Percentiles rank a stretch among this genome's conserved stretches.
Evolutionary conservation across 2,113 vertebrate genomes (phyloP).

Genomic region (Sapayoa aenigma): DNA sequence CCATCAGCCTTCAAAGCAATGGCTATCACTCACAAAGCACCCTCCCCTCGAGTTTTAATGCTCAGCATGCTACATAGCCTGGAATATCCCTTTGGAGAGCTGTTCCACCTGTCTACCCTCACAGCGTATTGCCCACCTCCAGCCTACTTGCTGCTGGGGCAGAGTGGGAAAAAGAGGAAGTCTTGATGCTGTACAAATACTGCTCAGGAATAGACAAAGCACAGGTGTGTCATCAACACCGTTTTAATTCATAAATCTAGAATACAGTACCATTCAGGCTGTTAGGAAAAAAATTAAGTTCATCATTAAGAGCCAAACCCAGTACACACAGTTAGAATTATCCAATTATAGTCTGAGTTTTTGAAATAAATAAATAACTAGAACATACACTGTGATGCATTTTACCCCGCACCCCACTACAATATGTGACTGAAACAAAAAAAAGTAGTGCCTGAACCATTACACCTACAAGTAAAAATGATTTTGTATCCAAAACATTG

Average conservation of each 20-base stretch:
- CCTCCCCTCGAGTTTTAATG: neutral
- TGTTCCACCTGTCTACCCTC: neutral
- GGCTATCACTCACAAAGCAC: neutral
- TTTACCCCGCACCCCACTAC: neutral
- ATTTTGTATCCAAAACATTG: neutral
- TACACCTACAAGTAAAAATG: neutral
- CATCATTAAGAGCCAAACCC: neutral
- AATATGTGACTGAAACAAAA: neutral
- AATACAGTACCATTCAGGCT: neutral
- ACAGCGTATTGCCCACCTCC: neutral
- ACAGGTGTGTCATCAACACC: neutral
- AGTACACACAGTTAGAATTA: neutral
- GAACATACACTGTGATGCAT: neutral
- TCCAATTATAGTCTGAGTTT: neutral
- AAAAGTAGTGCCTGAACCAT: neutral
- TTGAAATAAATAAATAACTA: neutral
- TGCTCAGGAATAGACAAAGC: neutral
- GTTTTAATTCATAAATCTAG: neutral
- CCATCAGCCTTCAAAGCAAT: too few species aligned
- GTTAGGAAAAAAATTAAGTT: neutral
- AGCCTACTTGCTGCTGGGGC: neutral
- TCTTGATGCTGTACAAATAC: neutral
- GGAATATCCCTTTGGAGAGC: neutral
- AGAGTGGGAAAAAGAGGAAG: neutral
- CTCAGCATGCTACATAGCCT: neutral